Percentiles rank a stretch among this genome's conserved stretches.
These are phyloP conservation scores for Clusia tigrina DNA, from an alignment of 2,888 invertebrate genomes.

Conservation along the genomic window DNA sequence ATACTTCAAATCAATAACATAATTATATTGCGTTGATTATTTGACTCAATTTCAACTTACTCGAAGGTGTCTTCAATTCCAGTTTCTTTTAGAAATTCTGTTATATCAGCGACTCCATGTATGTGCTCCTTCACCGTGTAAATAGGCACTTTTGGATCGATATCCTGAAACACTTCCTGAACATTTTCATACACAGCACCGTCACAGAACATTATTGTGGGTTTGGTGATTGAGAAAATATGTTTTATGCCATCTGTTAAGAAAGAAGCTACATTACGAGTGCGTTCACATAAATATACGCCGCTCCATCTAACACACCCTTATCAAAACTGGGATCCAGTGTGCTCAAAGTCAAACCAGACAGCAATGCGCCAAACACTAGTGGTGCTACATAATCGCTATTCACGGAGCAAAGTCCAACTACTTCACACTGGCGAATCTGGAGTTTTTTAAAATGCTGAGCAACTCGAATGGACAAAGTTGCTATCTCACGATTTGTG, in stretches of 20 bases:
- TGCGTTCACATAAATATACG: neutral
- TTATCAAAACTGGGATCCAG: conserved; percentile 36
- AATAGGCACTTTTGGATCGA: conserved; percentile 28
- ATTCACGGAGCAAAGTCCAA: neutral
- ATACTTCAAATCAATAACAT: neutral
- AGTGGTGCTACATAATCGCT: conserved; percentile 39
- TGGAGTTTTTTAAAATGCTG: conserved; percentile 29
- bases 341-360: conserved; percentile 36
- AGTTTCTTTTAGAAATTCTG: conserved; percentile 23
- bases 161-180: conserved; percentile 33
- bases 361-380: conserved; percentile 35
- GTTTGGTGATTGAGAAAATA: conserved; percentile 40
- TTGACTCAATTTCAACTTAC: too few relatives aligned
- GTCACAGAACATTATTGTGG: conserved; percentile 45
- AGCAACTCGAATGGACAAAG: conserved; percentile 13
- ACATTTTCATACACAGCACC: conserved; percentile 34
- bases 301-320: neutral
- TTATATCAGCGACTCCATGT: conserved; percentile 27
- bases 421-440: neutral
- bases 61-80: conserved; percentile 11
- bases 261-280: neutral
- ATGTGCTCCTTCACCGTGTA: conserved; percentile 41
- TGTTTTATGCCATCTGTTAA: conserved; percentile 43
- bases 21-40: neutral
- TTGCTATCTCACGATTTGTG: conserved; percentile 27